These are phyloP conservation scores for Mionectes macconnelli DNA, from an alignment of 2,113 vertebrate species.

Conservation along the genomic window DNA sequence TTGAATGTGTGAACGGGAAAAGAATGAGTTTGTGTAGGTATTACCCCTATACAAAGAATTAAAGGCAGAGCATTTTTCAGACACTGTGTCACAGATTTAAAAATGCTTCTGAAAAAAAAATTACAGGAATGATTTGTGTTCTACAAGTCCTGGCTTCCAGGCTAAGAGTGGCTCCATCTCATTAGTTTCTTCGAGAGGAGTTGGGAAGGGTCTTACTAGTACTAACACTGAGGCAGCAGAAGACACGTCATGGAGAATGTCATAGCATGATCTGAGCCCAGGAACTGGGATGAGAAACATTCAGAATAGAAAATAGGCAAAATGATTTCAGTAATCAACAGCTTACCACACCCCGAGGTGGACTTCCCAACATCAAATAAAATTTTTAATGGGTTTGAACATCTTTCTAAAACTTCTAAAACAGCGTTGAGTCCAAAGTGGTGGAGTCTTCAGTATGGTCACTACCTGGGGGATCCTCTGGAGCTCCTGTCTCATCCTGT, in stretches of 20 bases:
- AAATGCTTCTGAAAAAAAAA: background rate
- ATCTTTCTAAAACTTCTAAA: background rate
- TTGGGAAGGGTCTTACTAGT: background rate
- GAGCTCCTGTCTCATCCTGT: background rate
- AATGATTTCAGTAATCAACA: background rate
- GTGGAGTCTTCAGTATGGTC: rapidly evolving
- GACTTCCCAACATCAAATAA: background rate
- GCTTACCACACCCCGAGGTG: background rate
- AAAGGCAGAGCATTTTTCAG: background rate
- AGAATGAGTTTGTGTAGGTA: background rate
- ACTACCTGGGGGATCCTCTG: background rate
- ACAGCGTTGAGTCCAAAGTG: rapidly evolving
- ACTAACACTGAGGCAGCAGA: background rate
- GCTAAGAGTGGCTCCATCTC: background rate
- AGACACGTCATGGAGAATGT: background rate
- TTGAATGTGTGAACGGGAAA: background rate
- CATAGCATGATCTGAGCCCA: background rate
- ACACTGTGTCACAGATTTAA: background rate
- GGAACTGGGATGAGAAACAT: background rate
- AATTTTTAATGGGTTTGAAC: background rate
- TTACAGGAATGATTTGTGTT: background rate
- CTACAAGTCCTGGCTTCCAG: background rate
- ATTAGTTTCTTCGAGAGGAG: background rate
- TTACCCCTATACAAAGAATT: background rate
- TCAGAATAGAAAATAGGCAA: background rate